phyloP scores from a whole-genome alignment of 2,888 invertebrate species.

The Andrena chrysosceles region DNA sequence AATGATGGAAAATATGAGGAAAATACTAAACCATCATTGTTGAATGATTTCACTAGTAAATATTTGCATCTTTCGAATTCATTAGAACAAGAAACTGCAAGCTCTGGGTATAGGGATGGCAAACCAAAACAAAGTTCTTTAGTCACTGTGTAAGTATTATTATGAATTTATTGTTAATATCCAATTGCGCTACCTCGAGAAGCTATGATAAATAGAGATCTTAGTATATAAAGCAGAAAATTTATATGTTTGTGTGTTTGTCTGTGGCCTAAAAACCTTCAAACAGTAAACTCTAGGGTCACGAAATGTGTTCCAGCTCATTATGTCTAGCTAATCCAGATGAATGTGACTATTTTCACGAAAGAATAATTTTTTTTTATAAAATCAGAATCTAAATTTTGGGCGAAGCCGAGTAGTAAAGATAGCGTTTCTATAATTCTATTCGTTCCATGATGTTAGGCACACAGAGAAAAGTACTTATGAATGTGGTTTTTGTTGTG shows the following conservation, averaged over 20 bases:
- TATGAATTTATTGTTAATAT: constrained; percentile 9
- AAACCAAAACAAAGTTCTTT: constrained; percentile 85
- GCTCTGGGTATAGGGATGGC: constrained; percentile 47
- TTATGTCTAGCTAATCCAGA: too few relatives aligned
- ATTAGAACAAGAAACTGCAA: constrained; percentile 36
- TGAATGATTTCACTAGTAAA: constrained; percentile 41
- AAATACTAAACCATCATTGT: constrained; percentile 20
- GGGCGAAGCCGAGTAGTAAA: too few relatives aligned
- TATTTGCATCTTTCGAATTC: constrained; percentile 32
- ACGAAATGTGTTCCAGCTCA: too few relatives aligned
- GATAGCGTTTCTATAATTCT: constrained; percentile 2
- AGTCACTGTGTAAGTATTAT: constrained; percentile 86
- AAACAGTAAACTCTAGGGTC: too few relatives aligned
- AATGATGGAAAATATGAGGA: constrained; percentile 53
- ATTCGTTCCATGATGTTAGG: not conserved
- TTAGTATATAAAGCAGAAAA: too few relatives aligned
- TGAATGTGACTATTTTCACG: too few relatives aligned
- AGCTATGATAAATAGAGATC: not conserved
- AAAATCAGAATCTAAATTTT: too few relatives aligned
- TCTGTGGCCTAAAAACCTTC: too few relatives aligned
- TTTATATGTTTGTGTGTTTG: too few relatives aligned
- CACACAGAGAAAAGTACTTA: not conserved
- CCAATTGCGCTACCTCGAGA: not conserved
- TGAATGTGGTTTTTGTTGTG: constrained; percentile 1
- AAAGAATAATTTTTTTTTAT: too few relatives aligned